Evolutionary conservation across 2,888 invertebrate species (phyloP).

Genomic region (Netelia inedita): DNA sequence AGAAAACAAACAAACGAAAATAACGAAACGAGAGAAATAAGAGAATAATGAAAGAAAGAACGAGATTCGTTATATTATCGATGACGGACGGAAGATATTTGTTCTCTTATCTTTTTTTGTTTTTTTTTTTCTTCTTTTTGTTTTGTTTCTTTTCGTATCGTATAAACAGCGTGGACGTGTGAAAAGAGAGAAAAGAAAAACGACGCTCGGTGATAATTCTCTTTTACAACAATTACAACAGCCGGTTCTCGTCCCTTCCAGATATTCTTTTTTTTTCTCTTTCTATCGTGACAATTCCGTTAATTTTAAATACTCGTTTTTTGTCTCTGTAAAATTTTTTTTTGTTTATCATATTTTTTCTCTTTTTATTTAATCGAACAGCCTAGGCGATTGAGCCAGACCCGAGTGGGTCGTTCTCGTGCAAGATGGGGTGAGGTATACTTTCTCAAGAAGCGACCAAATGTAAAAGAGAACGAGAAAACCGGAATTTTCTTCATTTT

Average conservation of each 20-base stretch:
- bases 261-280: slow-evolving; percentile 9
- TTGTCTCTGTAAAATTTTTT: not conserved
- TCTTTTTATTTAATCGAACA: slow-evolving; percentile 58
- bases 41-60: slow-evolving; percentile 22
- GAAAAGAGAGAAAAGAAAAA: slow-evolving; percentile 10
- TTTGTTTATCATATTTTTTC: not conserved
- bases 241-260: not conserved
- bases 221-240: slow-evolving; percentile 1
- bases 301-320: slow-evolving; percentile 52
- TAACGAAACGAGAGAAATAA: slow-evolving; percentile 23
- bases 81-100: slow-evolving; percentile 63
- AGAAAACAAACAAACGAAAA: slow-evolving; percentile 7
- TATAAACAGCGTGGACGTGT: slow-evolving; percentile 11
- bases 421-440: slow-evolving; percentile 21
- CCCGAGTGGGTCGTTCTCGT: slow-evolving; percentile 65
- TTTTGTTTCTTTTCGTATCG: slow-evolving; percentile 6
- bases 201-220: slow-evolving; percentile 2
- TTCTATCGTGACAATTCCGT: slow-evolving; percentile 25
- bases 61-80: slow-evolving; percentile 55
- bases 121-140: not conserved
- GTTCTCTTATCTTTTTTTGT: slow-evolving; percentile 17
- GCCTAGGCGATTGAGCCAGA: slow-evolving; percentile 62
- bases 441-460: no score
- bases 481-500: slow-evolving; percentile 13
- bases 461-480: no score